A percentile compares a stretch with the other conserved stretches of the same genome.
Conservation (phyloP, 2,888 invertebrate genomes). For the Heliconius ethilla region DNA sequence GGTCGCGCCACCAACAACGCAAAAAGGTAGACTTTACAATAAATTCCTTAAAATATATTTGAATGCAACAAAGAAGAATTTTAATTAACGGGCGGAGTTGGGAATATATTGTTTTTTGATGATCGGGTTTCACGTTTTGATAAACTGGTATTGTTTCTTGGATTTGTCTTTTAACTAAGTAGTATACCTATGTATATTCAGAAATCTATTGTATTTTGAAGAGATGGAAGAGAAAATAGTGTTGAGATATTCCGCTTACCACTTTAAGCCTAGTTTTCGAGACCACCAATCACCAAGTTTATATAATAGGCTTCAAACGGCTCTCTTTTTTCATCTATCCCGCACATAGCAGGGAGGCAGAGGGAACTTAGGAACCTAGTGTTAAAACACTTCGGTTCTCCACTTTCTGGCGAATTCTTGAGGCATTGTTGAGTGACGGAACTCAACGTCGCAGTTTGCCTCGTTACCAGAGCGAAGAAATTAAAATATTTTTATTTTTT, state of each 20-base stretch:
- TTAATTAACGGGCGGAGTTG: slow-evolving; percentile 47
- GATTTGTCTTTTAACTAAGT: neutral
- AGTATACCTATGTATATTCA: neutral
- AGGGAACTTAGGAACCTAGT: too few relatives aligned
- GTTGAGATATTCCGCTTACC: neutral
- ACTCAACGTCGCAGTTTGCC: too few relatives aligned
- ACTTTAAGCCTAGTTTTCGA: too few relatives aligned
- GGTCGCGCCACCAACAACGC: slow-evolving; percentile 46
- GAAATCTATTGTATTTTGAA: neutral
- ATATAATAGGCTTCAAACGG: too few relatives aligned
- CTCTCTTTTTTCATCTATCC: too few relatives aligned
- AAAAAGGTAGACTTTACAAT: slow-evolving; percentile 44
- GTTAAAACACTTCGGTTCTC: too few relatives aligned
- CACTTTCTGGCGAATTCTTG: too few relatives aligned
- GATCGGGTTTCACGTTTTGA: neutral
- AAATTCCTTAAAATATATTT: slow-evolving; percentile 51
- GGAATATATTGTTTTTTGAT: slow-evolving; percentile 13
- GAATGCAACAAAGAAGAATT: slow-evolving; percentile 48
- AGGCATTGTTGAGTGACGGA: too few relatives aligned
- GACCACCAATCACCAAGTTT: too few relatives aligned
- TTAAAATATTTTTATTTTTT: too few relatives aligned
- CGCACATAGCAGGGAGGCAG: too few relatives aligned
- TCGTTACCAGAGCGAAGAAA: too few relatives aligned
- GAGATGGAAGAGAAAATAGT: neutral
- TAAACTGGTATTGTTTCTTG: neutral